Evolutionary conservation across 1,140 invertebrate genomes (phyloP), one percentile per base, ranked within the genome.

Genomic region (Reticulitermes speratus): DNA sequence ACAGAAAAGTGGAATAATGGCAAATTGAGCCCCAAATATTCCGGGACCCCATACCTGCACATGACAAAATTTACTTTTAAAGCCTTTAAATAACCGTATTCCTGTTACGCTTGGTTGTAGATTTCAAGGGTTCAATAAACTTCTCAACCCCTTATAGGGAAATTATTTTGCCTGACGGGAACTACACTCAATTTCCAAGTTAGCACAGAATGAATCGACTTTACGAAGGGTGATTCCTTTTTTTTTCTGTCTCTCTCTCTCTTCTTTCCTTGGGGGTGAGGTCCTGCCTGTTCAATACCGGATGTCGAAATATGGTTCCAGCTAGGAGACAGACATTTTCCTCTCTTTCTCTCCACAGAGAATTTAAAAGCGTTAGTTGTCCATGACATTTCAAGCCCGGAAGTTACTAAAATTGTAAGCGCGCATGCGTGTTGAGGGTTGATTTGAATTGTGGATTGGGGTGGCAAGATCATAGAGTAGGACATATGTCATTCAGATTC

Each of bases 111-210:
- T 75, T 30, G n/a, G 65, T 75, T 75, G 65, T 75, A n/a, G 2
- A 9, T 75, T 75, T 75, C 0, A 75, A 75, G 14, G 65, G 65
- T 30, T 30, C 65, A 75, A 75, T n/a, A 75, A 75, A 30, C 65
- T 75, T n/a, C n/a, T 75, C 25, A 75, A 75, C 65, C 65, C 65
- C 25, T 75, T 75, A 30, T 75, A 25, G 65, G 65, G 65, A 75
- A 75, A 75, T 75, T 8, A 75, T 75, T 75, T 75, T 9, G 65
- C 14, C 65, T 25, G 16, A 75, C 65, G 65, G 38, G 65, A 75
- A 75, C 65, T 75, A 75, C 65, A 75, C 65, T 30, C 65, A 75
- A 75, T 75, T 75, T 75, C 65, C 65, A 75, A 75, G 65, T 75
- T 75, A 30, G 25, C 65, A 75, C 14, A 75, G n/a, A 75, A 75